A percentile compares a stretch with the other conserved stretches of the same genome.
phyloP scores from a whole-genome alignment of 1,140 invertebrate genomes.

The Diorhabda elongata region DNA sequence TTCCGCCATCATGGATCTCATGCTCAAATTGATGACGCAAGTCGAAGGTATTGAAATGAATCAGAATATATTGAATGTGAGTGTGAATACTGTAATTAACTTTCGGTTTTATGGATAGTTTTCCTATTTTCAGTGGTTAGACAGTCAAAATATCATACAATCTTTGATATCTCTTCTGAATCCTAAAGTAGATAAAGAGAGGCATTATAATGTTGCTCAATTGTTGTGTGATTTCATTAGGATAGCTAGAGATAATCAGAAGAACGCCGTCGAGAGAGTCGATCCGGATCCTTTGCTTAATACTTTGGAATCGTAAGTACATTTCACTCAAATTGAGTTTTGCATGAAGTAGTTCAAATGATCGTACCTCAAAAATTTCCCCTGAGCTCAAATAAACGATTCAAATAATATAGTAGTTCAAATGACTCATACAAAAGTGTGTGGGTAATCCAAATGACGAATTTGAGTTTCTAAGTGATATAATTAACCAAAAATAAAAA shows the following conservation, averaged over 20 bases:
- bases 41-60: slow-evolving; percentile 75
- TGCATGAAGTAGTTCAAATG: no score
- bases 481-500: no score
- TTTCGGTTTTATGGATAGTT: slow-evolving; percentile 10
- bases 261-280: slow-evolving; percentile 54
- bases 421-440: no score
- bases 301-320: slow-evolving; percentile 68
- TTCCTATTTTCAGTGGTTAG: slow-evolving; percentile 73
- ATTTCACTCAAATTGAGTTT: slow-evolving; percentile 8
- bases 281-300: slow-evolving; percentile 64
- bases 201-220: slow-evolving; percentile 77
- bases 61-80: slow-evolving; percentile 79
- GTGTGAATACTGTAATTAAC: slow-evolving; percentile 28
- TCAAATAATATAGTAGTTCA: no score
- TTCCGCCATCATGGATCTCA: slow-evolving; percentile 92
- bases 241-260: slow-evolving; percentile 63
- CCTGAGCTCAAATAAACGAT: no score
- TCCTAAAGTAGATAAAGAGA: slow-evolving; percentile 65
- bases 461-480: no score
- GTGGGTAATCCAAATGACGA: no score
- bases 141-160: slow-evolving; percentile 80
- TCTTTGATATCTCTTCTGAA: slow-evolving; percentile 76
- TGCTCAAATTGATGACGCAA: slow-evolving; percentile 82
- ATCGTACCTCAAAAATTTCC: no score
- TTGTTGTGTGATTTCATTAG: slow-evolving; percentile 77